A percentile compares a stretch with the other conserved stretches of the same genome.
Evolutionary conservation across 2,113 vertebrate species (phyloP).

Genomic region (Cyprinodon tularosa): DNA sequence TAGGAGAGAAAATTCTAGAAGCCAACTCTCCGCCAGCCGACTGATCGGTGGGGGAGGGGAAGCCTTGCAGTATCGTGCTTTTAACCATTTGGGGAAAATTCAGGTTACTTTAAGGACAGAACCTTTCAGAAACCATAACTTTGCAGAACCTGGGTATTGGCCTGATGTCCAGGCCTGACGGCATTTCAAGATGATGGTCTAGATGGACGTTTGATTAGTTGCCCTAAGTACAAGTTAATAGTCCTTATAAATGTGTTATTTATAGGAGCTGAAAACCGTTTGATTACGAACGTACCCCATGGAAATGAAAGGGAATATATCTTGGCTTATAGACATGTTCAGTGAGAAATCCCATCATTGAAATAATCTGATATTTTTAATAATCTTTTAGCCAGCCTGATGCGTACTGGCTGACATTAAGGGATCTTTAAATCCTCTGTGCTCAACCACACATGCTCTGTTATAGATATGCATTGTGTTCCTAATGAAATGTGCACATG

Average conservation of each 20-base stretch:
- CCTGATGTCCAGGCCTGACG: background rate
- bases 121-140: background rate
- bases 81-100: background rate
- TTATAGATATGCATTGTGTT: background rate
- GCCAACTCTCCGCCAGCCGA: background rate
- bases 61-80: no score
- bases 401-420: background rate
- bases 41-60: background rate
- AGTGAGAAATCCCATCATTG: slow-evolving; percentile 5
- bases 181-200: background rate
- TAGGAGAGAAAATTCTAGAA: background rate
- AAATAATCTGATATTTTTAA: background rate
- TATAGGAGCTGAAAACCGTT: background rate
- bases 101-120: background rate
- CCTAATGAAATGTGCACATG: background rate
- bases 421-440: background rate
- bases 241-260: background rate
- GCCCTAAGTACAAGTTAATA: background rate
- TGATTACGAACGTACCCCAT: background rate
- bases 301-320: slow-evolving; percentile 25
- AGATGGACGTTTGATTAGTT: background rate
- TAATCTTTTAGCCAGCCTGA: background rate
- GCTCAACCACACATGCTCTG: background rate
- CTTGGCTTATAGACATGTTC: background rate
- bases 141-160: background rate